Percentiles rank a stretch among this genome's conserved stretches.
Evolutionary conservation across 2,113 vertebrate genomes (phyloP).

Genomic region (Trichechus manatus): DNA sequence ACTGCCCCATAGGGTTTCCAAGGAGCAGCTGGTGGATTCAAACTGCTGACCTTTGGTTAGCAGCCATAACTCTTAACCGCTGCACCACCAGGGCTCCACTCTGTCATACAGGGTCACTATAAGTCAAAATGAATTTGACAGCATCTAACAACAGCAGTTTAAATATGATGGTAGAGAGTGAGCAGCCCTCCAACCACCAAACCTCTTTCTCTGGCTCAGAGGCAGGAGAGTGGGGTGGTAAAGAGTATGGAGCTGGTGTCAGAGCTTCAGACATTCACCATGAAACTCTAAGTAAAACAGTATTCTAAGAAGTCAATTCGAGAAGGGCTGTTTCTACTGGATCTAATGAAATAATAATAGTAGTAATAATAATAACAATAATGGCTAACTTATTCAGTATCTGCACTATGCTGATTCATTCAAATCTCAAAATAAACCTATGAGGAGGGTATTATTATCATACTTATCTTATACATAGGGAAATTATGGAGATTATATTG

Average conservation of each 20-base stretch:
- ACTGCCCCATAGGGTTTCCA: too few species aligned
- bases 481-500: neutral
- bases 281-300: neutral
- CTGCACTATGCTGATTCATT: neutral
- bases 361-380: neutral
- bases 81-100: too few species aligned
- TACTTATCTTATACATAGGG: neutral
- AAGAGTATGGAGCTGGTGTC: neutral
- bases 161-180: neutral
- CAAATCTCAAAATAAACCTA: neutral
- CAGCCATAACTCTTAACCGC: too few species aligned
- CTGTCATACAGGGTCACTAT: neutral
- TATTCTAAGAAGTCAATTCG: neutral
- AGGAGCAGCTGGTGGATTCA: too few species aligned
- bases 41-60: too few species aligned
- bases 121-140: neutral
- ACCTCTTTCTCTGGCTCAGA: neutral
- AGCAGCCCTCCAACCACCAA: accelerated
- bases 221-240: neutral
- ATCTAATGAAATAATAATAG: neutral
- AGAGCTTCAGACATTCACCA: neutral
- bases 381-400: neutral
- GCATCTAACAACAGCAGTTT: neutral
- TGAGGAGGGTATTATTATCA: neutral
- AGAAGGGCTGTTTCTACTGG: neutral